Percentiles rank a stretch among this genome's conserved stretches.
Evolutionary conservation across 2,888 invertebrate genomes (phyloP).

Genomic region (Biston stratarius): DNA sequence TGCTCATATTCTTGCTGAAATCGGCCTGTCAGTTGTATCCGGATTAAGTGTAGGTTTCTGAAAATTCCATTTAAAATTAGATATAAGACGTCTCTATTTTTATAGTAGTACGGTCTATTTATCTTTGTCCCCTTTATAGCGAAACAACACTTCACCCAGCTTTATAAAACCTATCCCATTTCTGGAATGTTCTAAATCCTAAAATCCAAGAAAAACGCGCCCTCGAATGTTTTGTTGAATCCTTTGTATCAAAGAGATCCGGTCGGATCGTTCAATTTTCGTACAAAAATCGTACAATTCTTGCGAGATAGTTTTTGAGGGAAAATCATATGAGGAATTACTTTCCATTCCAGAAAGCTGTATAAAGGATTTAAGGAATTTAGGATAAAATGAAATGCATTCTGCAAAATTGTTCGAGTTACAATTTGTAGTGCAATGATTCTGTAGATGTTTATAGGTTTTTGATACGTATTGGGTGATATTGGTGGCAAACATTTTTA

Average conservation of each 20-base stretch:
- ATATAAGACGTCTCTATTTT: background rate
- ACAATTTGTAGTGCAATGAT: constrained; percentile 11
- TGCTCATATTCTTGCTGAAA: background rate
- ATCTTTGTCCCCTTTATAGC: background rate
- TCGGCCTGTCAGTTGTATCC: background rate
- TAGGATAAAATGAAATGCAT: constrained; percentile 34
- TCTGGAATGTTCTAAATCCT: constrained; percentile 24
- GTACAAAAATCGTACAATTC: constrained; percentile 26
- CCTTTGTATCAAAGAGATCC: constrained; percentile 29
- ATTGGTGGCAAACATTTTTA: background rate
- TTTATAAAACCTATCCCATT: constrained; percentile 15
- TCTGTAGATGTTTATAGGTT: background rate
- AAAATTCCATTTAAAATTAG: background rate
- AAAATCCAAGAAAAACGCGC: constrained; percentile 26
- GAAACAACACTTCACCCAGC: constrained; percentile 10
- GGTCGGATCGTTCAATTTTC: constrained; percentile 34
- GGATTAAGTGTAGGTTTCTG: background rate
- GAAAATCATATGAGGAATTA: constrained; percentile 37
- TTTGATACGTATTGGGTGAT: background rate
- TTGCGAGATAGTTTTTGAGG: constrained; percentile 31
- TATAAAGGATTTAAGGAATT: constrained; percentile 26
- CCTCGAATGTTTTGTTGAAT: constrained; percentile 29
- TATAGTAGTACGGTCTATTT: background rate
- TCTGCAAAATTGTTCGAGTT: constrained; percentile 22
- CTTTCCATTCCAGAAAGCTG: constrained; percentile 28